These are phyloP conservation scores for Vollenhovia emeryi DNA, from an alignment of 1,140 invertebrate genomes.

Conservation along the genomic window DNA sequence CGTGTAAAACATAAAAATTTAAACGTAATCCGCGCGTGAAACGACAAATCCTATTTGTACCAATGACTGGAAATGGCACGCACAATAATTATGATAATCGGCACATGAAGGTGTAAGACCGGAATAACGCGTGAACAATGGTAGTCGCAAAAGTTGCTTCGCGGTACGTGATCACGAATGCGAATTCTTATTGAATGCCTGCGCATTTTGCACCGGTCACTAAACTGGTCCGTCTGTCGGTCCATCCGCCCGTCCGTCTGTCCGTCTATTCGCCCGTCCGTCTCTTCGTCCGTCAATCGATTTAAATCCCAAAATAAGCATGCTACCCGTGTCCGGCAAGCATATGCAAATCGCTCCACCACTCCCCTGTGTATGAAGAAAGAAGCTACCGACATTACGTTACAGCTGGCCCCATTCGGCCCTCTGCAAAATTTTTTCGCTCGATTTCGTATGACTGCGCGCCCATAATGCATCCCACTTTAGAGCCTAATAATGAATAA, in stretches of 20 bases:
- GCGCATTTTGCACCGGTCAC: constrained; percentile 52
- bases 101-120: constrained; percentile 23
- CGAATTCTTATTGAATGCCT: constrained; percentile 35
- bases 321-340: constrained; percentile 77
- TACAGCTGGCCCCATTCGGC: constrained; percentile 55
- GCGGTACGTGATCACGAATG: constrained; percentile 51
- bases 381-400: constrained; percentile 46
- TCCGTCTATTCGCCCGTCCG: constrained; percentile 3
- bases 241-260: too few relatives aligned
- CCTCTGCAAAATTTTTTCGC: constrained; percentile 46
- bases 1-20: neutral
- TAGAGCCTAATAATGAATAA: constrained; percentile 48
- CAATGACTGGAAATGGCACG: constrained; percentile 23
- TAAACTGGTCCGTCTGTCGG: constrained; percentile 31
- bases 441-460: constrained; percentile 54
- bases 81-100: constrained; percentile 37
- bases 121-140: constrained; percentile 48
- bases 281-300: constrained; percentile 52
- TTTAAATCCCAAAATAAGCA: constrained; percentile 79
- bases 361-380: constrained; percentile 56
- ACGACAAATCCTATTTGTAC: neutral
- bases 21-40: neutral
- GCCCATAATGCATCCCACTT: constrained; percentile 33
- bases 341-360: constrained; percentile 71
- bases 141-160: constrained; percentile 50